phyloP scores from a whole-genome alignment of 2,888 invertebrate genomes.

The Leucania comma region DNA sequence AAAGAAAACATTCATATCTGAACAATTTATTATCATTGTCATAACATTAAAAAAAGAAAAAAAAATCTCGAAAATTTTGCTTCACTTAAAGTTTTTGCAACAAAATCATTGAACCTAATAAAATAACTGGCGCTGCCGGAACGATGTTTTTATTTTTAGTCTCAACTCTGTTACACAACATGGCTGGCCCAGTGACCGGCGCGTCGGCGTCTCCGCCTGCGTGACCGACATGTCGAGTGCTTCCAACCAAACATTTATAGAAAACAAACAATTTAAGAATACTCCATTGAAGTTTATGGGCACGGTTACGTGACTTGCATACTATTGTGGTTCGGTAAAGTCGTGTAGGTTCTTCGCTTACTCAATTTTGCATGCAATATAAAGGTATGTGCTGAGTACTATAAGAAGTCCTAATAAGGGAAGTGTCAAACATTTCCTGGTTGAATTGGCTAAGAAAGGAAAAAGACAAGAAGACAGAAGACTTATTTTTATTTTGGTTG shows the following conservation, averaged over 20 bases:
- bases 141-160: conserved; percentile 45
- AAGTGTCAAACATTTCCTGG: background rate
- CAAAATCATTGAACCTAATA: conserved; percentile 37
- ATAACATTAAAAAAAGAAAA: background rate
- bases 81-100: conserved; percentile 28
- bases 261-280: conserved; percentile 51
- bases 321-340: conserved; percentile 9
- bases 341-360: conserved; percentile 21
- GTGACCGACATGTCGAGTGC: conserved; percentile 51
- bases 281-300: conserved; percentile 41
- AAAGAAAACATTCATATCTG: background rate
- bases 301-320: conserved; percentile 38
- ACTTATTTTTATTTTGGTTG: too few relatives aligned
- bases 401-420: background rate
- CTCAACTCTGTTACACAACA: conserved; percentile 40
- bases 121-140: conserved; percentile 31
- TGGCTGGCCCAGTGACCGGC: conserved; percentile 61
- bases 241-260: conserved; percentile 48
- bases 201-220: conserved; percentile 55
- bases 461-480: too few relatives aligned
- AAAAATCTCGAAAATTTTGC: background rate
- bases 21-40: too few relatives aligned
- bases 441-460: background rate
- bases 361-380: conserved; percentile 13
- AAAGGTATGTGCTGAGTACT: background rate